phyloP scores from a whole-genome alignment of 2,797 vertebrate species.

The Scomberomorus guttatus region DNA sequence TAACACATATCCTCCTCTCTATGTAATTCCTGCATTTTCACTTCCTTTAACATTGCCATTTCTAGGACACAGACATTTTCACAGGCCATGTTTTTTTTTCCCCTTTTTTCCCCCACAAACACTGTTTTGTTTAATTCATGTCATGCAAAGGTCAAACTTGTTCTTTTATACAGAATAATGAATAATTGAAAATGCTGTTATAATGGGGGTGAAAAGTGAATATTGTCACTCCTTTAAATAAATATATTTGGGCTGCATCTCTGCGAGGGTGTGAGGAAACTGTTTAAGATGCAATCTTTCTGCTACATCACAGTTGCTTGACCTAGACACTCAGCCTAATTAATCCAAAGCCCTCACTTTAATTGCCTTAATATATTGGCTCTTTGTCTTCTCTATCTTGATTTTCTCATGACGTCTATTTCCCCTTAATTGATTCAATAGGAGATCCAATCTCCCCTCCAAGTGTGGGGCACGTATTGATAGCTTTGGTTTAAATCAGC shows the following conservation, averaged over 20 bases:
- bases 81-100: slow-evolving; percentile 21
- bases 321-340: slow-evolving; percentile 73
- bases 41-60: slow-evolving; percentile 8
- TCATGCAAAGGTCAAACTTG: slow-evolving; percentile 66
- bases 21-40: slow-evolving; percentile 8
- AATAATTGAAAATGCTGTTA: slow-evolving; percentile 66
- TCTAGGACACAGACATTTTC: slow-evolving; percentile 40
- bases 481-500: slow-evolving; percentile 79
- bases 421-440: slow-evolving; percentile 82
- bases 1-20: neutral
- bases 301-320: slow-evolving; percentile 61
- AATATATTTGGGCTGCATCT: slow-evolving; percentile 37
- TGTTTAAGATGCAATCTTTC: slow-evolving; percentile 58
- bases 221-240: slow-evolving; percentile 27
- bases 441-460: slow-evolving; percentile 81
- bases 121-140: slow-evolving; percentile 63
- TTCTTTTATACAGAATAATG: slow-evolving; percentile 43
- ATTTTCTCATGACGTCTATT: slow-evolving; percentile 78
- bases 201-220: slow-evolving; percentile 39
- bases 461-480: slow-evolving; percentile 78
- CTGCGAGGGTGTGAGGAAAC: slow-evolving; percentile 28
- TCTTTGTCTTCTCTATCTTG: slow-evolving; percentile 81
- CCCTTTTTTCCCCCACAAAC: slow-evolving; percentile 16
- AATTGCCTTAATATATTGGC: slow-evolving; percentile 82
- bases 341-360: slow-evolving; percentile 73